These are phyloP conservation scores for Sthenelais limicola DNA, from an alignment of 2,888 invertebrate genomes.

Conservation along the genomic window DNA sequence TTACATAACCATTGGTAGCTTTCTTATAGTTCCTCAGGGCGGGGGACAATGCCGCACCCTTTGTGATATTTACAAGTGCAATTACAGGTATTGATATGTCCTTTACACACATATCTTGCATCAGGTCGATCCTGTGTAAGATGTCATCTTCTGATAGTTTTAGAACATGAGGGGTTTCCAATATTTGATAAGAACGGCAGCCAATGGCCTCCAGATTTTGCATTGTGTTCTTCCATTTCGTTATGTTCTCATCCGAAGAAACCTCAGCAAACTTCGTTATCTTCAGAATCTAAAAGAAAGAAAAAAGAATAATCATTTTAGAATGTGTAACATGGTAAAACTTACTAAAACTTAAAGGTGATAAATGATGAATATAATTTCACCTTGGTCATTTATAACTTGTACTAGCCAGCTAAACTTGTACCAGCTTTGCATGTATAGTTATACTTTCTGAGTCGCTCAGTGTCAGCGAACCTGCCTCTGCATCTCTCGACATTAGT, in stretches of 20 bases:
- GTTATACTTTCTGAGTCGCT: too few relatives aligned
- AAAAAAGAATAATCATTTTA: background rate
- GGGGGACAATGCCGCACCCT: too few relatives aligned
- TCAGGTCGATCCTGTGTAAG: background rate
- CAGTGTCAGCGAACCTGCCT: too few relatives aligned
- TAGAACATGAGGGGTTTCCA: conserved; percentile 14
- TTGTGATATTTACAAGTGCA: background rate
- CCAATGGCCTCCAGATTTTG: conserved; percentile 4
- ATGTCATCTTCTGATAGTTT: conserved; percentile 15
- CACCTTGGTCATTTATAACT: background rate
- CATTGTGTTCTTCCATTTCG: background rate
- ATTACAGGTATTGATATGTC: conserved; percentile 12
- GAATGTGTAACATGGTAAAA: background rate
- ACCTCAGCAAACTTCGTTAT: background rate
- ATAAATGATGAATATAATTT: background rate
- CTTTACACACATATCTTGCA: background rate
- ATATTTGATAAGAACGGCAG: conserved; percentile 1
- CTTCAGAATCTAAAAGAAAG: background rate
- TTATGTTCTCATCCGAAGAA: background rate
- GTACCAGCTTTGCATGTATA: too few relatives aligned
- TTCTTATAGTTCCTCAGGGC: background rate
- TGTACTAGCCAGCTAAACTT: too few relatives aligned
- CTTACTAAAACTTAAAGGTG: too few relatives aligned
- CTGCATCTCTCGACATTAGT: too few relatives aligned
- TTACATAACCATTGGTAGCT: background rate